Percentiles rank a stretch among this genome's conserved stretches.
phyloP scores from a whole-genome alignment of 2,888 invertebrate species.

The Tricholauxania praeusta region DNA sequence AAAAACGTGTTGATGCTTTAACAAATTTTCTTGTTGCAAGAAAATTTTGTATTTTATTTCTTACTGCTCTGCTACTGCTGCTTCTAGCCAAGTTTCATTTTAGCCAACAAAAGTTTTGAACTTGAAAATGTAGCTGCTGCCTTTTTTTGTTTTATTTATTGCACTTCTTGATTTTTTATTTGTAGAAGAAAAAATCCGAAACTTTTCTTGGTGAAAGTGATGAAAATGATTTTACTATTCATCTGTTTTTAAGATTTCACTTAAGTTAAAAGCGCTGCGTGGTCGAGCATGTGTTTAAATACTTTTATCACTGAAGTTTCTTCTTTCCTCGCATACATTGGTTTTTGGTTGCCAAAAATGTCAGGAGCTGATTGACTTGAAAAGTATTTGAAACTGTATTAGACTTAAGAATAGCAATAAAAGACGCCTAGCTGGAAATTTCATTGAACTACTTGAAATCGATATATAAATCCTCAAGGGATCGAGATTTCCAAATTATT shows the following conservation, averaged over 20 bases:
- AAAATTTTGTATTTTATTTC: not conserved
- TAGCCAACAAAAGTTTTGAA: constrained; percentile 18
- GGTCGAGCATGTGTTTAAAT: not conserved
- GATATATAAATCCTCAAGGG: no score
- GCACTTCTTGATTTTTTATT: no score
- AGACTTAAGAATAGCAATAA: no score
- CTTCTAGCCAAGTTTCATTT: not conserved
- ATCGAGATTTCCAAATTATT: no score
- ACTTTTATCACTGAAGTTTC: no score
- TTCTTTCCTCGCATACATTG: no score
- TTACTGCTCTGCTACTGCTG: not conserved
- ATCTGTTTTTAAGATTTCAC: not conserved
- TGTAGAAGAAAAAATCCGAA: not conserved
- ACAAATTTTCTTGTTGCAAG: not conserved
- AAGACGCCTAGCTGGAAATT: no score
- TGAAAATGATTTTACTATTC: constrained; percentile 9
- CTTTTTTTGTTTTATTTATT: constrained; percentile 7
- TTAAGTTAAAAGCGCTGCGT: not conserved
- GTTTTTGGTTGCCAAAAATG: no score
- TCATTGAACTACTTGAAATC: no score
- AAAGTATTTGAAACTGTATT: no score
- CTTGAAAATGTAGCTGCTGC: not conserved
- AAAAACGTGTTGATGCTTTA: constrained; percentile 14
- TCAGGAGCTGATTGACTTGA: no score
- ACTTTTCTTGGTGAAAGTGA: constrained; percentile 18